Conservation (phyloP, 2,113 vertebrate species). For the Eptesicus fuscus region DNA sequence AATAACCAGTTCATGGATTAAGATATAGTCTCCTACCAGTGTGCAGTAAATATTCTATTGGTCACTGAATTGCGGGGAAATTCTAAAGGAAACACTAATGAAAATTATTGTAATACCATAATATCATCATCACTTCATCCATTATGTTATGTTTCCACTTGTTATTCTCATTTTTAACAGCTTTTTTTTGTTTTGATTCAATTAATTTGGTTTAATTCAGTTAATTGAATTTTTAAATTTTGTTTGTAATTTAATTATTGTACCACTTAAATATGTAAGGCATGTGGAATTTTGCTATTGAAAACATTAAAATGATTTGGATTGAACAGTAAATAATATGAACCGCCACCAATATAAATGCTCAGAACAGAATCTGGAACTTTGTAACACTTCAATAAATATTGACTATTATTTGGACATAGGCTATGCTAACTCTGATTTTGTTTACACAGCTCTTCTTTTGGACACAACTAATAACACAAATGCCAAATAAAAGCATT, state of each 20-base stretch:
- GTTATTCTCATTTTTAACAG: background rate
- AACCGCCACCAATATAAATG: background rate
- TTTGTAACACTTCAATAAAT: background rate
- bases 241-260: background rate
- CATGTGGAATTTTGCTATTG: background rate
- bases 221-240: background rate
- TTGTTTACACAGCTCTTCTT: slow-evolving; percentile 18
- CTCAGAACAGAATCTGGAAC: background rate
- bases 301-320: background rate
- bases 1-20: background rate
- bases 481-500: background rate
- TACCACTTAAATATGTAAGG: background rate
- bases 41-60: background rate
- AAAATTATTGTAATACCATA: background rate
- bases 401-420: background rate
- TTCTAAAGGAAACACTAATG: background rate
- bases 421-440: background rate
- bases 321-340: background rate
- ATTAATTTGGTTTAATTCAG: background rate
- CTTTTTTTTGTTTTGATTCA: background rate
- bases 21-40: background rate
- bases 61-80: background rate
- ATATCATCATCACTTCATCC: background rate
- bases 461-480: background rate
- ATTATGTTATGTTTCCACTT: background rate